Conservation (phyloP, 2,113 vertebrate species). For the Megaceryle torquata region DNA sequence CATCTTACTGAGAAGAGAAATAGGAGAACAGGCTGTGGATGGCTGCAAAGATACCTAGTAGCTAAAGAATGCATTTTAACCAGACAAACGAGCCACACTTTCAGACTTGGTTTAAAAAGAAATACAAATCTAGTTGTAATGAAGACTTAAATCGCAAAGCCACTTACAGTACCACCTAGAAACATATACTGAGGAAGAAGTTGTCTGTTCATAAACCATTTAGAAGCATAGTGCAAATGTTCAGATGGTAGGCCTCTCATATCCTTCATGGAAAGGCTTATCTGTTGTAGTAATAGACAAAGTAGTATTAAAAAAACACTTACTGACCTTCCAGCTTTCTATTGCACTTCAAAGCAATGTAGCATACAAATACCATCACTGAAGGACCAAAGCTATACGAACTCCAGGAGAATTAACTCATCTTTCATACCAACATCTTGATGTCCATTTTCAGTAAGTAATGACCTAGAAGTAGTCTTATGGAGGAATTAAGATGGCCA, state of each 20-base stretch:
- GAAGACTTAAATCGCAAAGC: slow-evolving; percentile 11
- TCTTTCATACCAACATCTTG: neutral
- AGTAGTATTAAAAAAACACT: neutral
- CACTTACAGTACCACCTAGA: slow-evolving; percentile 23
- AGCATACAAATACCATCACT: neutral
- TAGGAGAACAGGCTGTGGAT: neutral
- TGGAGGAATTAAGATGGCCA: neutral
- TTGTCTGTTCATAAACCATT: neutral
- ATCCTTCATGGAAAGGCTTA: neutral
- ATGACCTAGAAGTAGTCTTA: neutral
- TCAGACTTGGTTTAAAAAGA: neutral
- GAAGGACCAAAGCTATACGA: neutral
- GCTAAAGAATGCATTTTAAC: neutral
- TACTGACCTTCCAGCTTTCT: slow-evolving; percentile 42
- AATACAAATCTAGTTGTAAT: neutral
- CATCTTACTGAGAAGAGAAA: neutral
- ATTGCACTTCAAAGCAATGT: neutral
- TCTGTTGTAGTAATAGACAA: slow-evolving; percentile 28
- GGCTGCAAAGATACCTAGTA: neutral
- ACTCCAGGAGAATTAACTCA: neutral
- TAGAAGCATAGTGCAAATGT: slow-evolving; percentile 54
- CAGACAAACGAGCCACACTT: neutral
- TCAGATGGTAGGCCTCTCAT: neutral
- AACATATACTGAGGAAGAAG: neutral
- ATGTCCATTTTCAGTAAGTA: neutral